phyloP scores from a whole-genome alignment of 2,888 invertebrate species.

The Abrostola tripartita region DNA sequence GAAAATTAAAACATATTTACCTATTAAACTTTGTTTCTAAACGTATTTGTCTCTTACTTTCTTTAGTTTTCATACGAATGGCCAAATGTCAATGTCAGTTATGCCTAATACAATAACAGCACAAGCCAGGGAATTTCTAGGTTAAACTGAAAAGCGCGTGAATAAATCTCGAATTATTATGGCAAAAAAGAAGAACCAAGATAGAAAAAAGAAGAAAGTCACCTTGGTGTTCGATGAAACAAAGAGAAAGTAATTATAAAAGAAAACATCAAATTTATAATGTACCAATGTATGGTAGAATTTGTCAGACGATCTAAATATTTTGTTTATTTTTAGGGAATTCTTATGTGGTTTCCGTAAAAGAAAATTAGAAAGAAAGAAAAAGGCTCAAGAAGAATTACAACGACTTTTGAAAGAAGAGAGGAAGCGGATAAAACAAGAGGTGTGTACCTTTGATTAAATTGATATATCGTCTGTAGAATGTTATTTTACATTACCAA shows the following conservation, averaged over 20 bases:
- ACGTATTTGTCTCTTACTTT: neutral
- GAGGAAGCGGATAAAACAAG: constrained; percentile 91
- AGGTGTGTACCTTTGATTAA: constrained; percentile 80
- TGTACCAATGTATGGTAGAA: too few relatives aligned
- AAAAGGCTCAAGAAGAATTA: constrained; percentile 92
- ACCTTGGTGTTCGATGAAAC: constrained; percentile 81
- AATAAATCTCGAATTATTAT: constrained; percentile 52
- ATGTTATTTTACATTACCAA: too few relatives aligned
- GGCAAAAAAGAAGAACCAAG: constrained; percentile 78
- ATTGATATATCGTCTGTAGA: neutral
- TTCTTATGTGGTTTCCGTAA: constrained; percentile 94
- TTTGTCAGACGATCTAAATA: neutral
- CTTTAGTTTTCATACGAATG: neutral
- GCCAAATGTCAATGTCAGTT: neutral
- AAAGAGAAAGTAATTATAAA: constrained; percentile 77
- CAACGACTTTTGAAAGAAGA: constrained; percentile 92
- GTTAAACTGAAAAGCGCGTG: constrained; percentile 22
- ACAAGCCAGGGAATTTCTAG: constrained; percentile 7
- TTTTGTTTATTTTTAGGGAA: constrained; percentile 86
- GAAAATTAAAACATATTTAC: too few relatives aligned
- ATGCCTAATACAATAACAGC: neutral
- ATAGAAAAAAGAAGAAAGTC: constrained; percentile 77
- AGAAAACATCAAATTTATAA: too few relatives aligned
- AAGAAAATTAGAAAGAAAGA: constrained; percentile 92
- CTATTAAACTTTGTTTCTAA: too few relatives aligned